Percentiles rank a stretch among this genome's conserved stretches.
Conservation (phyloP, 1,140 invertebrate genomes). For the Meloidogyne exigua region DNA sequence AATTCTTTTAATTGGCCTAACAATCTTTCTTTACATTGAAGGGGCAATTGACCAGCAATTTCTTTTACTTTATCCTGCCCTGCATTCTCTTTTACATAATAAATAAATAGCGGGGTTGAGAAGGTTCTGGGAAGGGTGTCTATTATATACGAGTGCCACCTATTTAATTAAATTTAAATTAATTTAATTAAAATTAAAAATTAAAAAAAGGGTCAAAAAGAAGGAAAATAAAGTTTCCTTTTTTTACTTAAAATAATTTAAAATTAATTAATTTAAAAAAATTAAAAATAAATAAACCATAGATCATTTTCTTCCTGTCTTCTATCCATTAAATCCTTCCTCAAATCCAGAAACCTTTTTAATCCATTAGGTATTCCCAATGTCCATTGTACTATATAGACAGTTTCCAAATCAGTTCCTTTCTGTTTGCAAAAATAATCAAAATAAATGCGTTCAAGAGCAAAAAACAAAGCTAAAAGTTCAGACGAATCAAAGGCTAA, state of each 20-base stretch:
- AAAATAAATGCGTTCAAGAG: constrained; percentile 6
- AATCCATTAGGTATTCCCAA: constrained; percentile 12
- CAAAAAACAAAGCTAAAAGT: constrained; percentile 29
- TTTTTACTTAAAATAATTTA: too few relatives aligned
- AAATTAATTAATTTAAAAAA: too few relatives aligned
- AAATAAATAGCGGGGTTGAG: constrained; percentile 21
- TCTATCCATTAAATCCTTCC: too few relatives aligned
- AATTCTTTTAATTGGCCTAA: constrained; percentile 24
- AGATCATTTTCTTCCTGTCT: too few relatives aligned
- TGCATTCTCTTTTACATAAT: constrained; percentile 11
- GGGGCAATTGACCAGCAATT: constrained; percentile 16
- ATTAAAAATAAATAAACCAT: too few relatives aligned
- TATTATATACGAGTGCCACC: constrained; percentile 25
- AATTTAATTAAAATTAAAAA: too few relatives aligned
- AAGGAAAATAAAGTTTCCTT: too few relatives aligned
- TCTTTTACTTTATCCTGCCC: background rate
- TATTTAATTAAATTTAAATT: too few relatives aligned
- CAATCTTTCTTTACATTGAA: constrained; percentile 12
- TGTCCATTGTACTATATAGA: background rate
- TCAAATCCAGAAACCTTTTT: background rate
- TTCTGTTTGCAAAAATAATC: constrained; percentile 9
- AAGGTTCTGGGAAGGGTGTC: constrained; percentile 24
- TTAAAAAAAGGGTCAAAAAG: too few relatives aligned
- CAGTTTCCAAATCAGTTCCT: background rate
- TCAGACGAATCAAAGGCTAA: constrained; percentile 9